Base-by-base conservation (phyloP, 2,797 vertebrate species). In the Nasua narica region DNA sequence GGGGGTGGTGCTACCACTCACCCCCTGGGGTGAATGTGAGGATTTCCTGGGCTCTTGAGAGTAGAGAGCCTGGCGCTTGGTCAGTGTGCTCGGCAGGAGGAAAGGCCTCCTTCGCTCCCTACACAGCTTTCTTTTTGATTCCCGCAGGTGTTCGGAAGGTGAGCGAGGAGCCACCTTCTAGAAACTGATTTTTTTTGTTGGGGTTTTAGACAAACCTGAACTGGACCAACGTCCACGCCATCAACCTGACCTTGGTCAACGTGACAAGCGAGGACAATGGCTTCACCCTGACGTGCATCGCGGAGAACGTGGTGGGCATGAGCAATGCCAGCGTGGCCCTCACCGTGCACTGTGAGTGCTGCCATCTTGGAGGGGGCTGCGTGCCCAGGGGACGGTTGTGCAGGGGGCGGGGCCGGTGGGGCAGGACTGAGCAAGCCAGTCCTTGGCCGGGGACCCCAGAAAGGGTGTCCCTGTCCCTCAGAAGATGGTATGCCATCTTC, bases 261-360 rank as follows among this genome's bases (percentile, higher is more conserved):
- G 99, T 99, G 98, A 99, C 99, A 82, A 99, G 99, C 0, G 99
- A 99, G 23, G 99, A 99, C 99, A 99, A 99, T 0, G 99, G 99
- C 88, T 99, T 99, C 97, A 98, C 99, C 95, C 99, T 99, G 86
- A 99, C 99, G 32, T 99, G 99, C 98, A 99, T 99, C 12, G 99
- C 99, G 0, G 99, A 99, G 99, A 99, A 99, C 0, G 99, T 99
- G 98, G 99, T 99, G 98, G 99, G 99, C 85, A 99, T 99, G 99
- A 99, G 99, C 98, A 99, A 99, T 84, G 99, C 99, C 93, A 99
- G 99, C 12, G 99, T 99, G 83, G 99, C 99, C 96, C 99, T 99
- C 97, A 99, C 99, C 0, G 99, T 99, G 52, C 99, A 99, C 97
- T 99, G 99, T 99, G 98, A 99, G 99, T 99, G 89, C 14, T 11